Percentiles rank a stretch among this genome's conserved stretches.
Conservation (phyloP, 1,140 invertebrate species). For the Drosophila punjabiensis region DNA sequence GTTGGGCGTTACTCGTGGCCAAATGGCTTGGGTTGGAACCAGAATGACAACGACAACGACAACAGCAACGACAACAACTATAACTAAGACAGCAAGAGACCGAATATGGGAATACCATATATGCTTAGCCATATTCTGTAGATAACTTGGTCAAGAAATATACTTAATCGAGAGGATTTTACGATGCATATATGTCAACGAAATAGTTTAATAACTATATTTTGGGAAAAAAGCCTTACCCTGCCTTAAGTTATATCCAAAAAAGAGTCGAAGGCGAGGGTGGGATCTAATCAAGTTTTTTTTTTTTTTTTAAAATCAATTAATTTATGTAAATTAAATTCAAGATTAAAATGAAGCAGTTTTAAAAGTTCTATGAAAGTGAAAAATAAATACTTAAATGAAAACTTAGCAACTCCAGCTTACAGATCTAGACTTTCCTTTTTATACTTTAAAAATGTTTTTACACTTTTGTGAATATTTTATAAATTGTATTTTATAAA, state of each 20-base stretch:
- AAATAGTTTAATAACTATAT: constrained; percentile 16
- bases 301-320: too few relatives aligned
- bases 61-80: constrained; percentile 3
- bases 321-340: too few relatives aligned
- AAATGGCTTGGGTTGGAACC: constrained; percentile 17
- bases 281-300: background rate
- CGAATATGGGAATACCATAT: constrained; percentile 15
- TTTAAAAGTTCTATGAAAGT: too few relatives aligned
- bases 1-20: constrained; percentile 18
- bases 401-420: background rate
- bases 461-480: too few relatives aligned
- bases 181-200: constrained; percentile 5
- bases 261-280: too few relatives aligned
- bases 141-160: background rate
- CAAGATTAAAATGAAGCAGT: too few relatives aligned
- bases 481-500: too few relatives aligned
- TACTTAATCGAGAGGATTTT: constrained; percentile 16
- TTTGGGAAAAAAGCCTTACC: background rate
- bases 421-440: background rate
- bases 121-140: background rate
- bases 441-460: background rate
- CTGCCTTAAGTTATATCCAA: background rate
- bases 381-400: background rate
- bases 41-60: constrained; percentile 14
- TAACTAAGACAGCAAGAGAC: constrained; percentile 7